Percentiles rank a stretch among this genome's conserved stretches.
Evolutionary conservation across 2,113 vertebrate species (phyloP).

Genomic region (cat (Felis catus)): F.catus_Fca126_mat1.0 CM031423.1:3100001-3100500

Average conservation of each 20-base stretch:
- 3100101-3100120: background rate
- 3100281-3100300: background rate
- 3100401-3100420: background rate
- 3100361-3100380: too few species aligned
- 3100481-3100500: too few species aligned
- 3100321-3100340: background rate
- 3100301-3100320: background rate
- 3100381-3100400: too few species aligned
- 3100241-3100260: background rate
- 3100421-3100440: too few species aligned
- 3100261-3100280: background rate
- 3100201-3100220: fast-evolving
- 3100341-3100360: background rate
- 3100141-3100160: background rate
- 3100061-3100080: background rate
- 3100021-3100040: background rate
- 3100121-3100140: background rate
- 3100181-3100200: background rate
- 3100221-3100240: background rate
- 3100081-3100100: background rate
- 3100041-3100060: background rate
- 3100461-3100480: too few species aligned
- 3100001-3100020: background rate
- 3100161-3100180: background rate
- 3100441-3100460: too few species aligned